These are phyloP conservation scores for Furcula furcula DNA, from an alignment of 2,888 invertebrate species.

Conservation along the genomic window DNA sequence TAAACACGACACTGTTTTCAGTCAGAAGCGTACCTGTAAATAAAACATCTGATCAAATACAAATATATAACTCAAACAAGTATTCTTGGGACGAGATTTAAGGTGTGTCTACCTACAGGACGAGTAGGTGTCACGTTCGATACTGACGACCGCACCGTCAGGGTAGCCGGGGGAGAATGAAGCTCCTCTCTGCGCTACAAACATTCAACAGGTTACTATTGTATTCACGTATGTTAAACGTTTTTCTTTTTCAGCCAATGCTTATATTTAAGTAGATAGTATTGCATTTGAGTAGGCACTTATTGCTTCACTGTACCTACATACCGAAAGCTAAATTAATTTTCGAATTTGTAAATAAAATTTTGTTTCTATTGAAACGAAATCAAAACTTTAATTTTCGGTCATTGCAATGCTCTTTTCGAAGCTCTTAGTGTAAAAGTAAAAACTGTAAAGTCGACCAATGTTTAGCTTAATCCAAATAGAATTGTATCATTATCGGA, in stretches of 20 bases:
- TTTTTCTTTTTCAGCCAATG: constrained; percentile 31
- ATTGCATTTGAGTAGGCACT: too few relatives aligned
- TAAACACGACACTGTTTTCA: constrained; percentile 21
- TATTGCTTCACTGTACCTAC: neutral
- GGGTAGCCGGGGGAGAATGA: constrained; percentile 50
- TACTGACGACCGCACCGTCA: constrained; percentile 42
- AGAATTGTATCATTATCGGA: too few relatives aligned
- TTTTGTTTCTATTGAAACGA: too few relatives aligned
- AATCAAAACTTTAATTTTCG: too few relatives aligned
- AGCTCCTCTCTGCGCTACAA: constrained; percentile 32
- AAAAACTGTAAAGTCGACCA: too few relatives aligned
- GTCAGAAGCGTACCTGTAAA: constrained; percentile 35
- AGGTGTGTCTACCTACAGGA: constrained; percentile 18
- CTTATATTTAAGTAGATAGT: too few relatives aligned
- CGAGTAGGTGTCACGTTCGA: constrained; percentile 25
- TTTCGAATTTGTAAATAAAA: too few relatives aligned
- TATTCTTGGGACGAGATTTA: constrained; percentile 14
- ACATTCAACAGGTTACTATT: constrained; percentile 60
- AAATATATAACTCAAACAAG: constrained; percentile 19
- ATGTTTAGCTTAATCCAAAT: too few relatives aligned
- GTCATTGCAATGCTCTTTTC: too few relatives aligned
- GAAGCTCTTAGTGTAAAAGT: too few relatives aligned
- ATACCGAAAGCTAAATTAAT: too few relatives aligned
- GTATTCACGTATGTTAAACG: constrained; percentile 40
- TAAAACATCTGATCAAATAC: constrained; percentile 25